Evolutionary conservation across 1,140 invertebrate genomes (phyloP), one percentile per base, ranked within the genome.

Genomic region (Tetragnatha versicolor): DNA sequence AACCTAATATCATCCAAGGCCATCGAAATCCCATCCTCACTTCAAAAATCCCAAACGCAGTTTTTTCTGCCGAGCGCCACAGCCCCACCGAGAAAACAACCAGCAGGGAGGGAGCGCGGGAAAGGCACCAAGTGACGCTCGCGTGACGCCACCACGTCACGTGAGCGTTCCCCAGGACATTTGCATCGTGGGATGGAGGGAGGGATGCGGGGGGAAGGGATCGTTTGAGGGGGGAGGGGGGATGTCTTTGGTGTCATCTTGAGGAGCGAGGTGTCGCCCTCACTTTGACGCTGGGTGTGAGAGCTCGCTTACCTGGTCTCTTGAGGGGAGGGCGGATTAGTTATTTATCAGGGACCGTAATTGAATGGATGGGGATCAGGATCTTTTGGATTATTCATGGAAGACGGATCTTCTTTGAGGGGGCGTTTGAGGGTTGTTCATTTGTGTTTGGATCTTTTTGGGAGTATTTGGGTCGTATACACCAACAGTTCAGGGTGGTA

Each of bases 101-200:
- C 3, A 14, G 58, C 58, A 45, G 55, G 63, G 58, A 63, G 27
- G 42, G 20, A 17, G 33, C 72, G 55, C 55, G 72, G 72, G 68
- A 60, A 75, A 61, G 29, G 29, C 35, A 20, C 51, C 72, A 75
- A 55, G 72, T 75, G 72, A 75, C 25, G 55, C 29, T 75, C 58
- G 72, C 72, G 72, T 75, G 72, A 75, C 72, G 33, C 33, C 33
- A 49, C 17, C 39, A 25, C 37, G 27, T 35, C 33, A 51, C 31
- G 53, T 51, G 60, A 63, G 72, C 72, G 72, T 75, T 58, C n/a
- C n/a, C n/a, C n/a, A n/a, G 61, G 61, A 65, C 61, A 65, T 65
- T 65, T 65, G 35, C 61, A 65, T 65, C 37, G 22, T 65, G 35
- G 3, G 39, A 37, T 27, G 39, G 14, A 65, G 42, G 42, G 42